Percentiles rank a stretch among this genome's conserved stretches.
These are phyloP conservation scores for Menidia menidia DNA, from an alignment of 2,797 vertebrate species.

Conservation along the genomic window DNA sequence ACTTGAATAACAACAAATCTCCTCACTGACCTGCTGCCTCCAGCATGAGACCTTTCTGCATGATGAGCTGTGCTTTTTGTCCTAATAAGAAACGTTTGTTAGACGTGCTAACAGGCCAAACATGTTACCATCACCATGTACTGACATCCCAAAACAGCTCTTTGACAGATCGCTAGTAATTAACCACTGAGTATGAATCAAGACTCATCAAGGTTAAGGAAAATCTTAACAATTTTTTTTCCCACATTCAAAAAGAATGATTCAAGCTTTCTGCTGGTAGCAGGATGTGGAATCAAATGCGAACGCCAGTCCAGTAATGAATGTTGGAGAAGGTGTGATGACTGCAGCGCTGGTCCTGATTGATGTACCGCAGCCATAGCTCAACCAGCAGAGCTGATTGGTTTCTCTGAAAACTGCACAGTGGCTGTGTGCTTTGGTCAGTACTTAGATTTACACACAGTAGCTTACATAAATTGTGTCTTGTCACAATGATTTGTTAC, in stretches of 20 bases:
- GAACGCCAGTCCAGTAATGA: conserved; percentile 19
- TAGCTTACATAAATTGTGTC: not conserved
- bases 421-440: not conserved
- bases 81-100: too few relatives aligned
- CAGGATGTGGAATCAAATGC: conserved; percentile 9
- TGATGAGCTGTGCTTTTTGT: too few relatives aligned
- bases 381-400: conserved; percentile 18
- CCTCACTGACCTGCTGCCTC: too few relatives aligned
- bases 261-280: conserved; percentile 6
- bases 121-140: too few relatives aligned
- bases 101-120: too few relatives aligned
- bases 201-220: not conserved
- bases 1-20: not conserved
- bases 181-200: too few relatives aligned
- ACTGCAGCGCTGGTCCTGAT: conserved; percentile 6
- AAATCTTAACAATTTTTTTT: too few relatives aligned
- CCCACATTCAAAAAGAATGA: too few relatives aligned
- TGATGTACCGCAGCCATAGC: conserved; percentile 22
- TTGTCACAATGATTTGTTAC: not conserved
- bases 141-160: too few relatives aligned
- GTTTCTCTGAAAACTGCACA: conserved; percentile 19
- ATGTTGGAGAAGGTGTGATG: conserved; percentile 12
- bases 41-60: too few relatives aligned
- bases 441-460: not conserved
- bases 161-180: too few relatives aligned